These are phyloP conservation scores for Acleris holmiana DNA, from an alignment of 2,888 invertebrate genomes.

Conservation along the genomic window DNA sequence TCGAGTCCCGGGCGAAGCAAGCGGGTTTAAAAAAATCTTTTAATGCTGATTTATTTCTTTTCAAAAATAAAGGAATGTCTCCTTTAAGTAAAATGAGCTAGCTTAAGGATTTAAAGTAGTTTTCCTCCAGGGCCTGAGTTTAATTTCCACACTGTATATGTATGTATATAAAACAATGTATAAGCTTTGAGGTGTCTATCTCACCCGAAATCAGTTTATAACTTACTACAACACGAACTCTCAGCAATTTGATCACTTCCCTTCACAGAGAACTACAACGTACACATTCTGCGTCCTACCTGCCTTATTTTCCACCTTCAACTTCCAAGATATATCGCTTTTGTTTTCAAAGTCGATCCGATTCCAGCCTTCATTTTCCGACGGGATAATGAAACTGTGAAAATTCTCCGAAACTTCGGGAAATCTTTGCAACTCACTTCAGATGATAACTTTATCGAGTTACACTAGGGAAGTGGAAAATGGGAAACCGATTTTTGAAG, in stretches of 20 bases:
- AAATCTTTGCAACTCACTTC: constrained; percentile 50
- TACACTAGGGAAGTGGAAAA: constrained; percentile 21
- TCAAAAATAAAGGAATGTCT: too few relatives aligned
- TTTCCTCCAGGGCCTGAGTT: too few relatives aligned
- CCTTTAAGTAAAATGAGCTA: too few relatives aligned
- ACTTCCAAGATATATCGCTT: constrained; percentile 67
- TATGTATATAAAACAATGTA: too few relatives aligned
- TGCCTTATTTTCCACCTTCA: constrained; percentile 37
- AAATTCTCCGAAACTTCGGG: constrained; percentile 43
- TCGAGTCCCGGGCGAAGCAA: too few relatives aligned
- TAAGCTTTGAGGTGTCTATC: too few relatives aligned
- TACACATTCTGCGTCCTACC: constrained; percentile 3
- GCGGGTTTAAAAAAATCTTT: too few relatives aligned
- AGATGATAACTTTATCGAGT: constrained; percentile 39
- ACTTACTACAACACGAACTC: too few relatives aligned
- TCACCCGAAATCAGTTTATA: too few relatives aligned
- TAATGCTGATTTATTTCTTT: too few relatives aligned
- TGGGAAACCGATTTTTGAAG: constrained; percentile 23
- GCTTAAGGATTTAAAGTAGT: too few relatives aligned
- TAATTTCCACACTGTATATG: too few relatives aligned
- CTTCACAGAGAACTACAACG: not conserved
- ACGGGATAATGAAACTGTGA: constrained; percentile 57
- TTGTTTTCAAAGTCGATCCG: constrained; percentile 65
- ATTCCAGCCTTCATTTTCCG: constrained; percentile 55
- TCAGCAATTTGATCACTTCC: not conserved